phyloP scores from a whole-genome alignment of 2,888 invertebrate genomes.

The Euphydryas editha region DNA sequence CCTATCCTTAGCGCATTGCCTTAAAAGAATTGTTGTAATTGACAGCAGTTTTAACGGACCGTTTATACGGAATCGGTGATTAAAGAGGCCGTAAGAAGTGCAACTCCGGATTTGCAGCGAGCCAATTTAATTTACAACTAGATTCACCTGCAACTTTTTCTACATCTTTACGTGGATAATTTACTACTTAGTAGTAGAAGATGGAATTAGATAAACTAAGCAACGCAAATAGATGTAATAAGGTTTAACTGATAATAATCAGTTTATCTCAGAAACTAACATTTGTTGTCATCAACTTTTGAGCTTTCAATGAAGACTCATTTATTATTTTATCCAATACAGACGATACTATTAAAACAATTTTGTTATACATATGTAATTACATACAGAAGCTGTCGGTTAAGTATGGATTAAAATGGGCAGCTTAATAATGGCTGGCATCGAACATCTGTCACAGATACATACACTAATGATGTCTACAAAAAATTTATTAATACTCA shows the following conservation, averaged over 20 bases:
- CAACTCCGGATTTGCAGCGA: constrained; percentile 65
- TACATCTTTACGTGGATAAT: neutral
- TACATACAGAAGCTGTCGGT: constrained; percentile 62
- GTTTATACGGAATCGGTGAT: constrained; percentile 70
- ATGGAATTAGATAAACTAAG: too few species aligned
- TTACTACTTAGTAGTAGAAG: neutral
- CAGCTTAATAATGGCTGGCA: constrained; percentile 42
- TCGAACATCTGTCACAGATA: constrained; percentile 59
- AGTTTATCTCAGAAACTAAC: too few species aligned
- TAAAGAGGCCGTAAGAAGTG: constrained; percentile 71
- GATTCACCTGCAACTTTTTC: constrained; percentile 10
- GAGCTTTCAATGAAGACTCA: too few species aligned
- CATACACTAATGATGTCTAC: constrained; percentile 42
- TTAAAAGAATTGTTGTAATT: constrained; percentile 77
- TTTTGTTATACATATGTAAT: neutral
- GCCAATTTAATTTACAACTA: constrained; percentile 76
- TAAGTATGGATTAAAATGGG: constrained; percentile 66
- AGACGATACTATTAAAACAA: constrained; percentile 1
- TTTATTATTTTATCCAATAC: neutral
- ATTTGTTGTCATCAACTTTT: too few species aligned
- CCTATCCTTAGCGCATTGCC: constrained; percentile 54
- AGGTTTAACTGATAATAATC: too few species aligned
- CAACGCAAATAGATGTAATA: too few species aligned
- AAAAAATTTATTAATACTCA: constrained; percentile 24
- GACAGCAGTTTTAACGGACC: constrained; percentile 77